phyloP scores from a whole-genome alignment of 2,888 invertebrate species.

The Brenthis ino region DNA sequence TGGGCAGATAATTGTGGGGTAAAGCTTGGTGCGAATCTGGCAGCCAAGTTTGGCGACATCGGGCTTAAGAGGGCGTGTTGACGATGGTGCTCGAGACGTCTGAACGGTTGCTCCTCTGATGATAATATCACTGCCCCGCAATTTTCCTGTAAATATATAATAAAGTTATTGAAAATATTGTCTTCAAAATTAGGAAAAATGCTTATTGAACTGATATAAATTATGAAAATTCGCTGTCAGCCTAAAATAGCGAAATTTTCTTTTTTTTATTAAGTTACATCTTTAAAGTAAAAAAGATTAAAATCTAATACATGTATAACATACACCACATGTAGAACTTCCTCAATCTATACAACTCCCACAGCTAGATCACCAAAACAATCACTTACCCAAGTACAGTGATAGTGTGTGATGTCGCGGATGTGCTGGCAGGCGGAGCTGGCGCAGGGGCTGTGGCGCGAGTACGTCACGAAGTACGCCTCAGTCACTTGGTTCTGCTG shows the following conservation, averaged over 20 bases:
- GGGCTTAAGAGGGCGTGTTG: constrained; percentile 89
- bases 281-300: too few relatives aligned
- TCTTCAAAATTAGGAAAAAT: too few relatives aligned
- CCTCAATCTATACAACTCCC: background rate
- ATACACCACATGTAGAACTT: too few relatives aligned
- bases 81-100: constrained; percentile 92
- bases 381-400: constrained; percentile 91
- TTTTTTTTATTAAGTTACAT: too few relatives aligned
- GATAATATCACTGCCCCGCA: constrained; percentile 90
- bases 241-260: too few relatives aligned
- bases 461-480: constrained; percentile 86
- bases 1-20: constrained; percentile 75
- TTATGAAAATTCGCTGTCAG: too few relatives aligned
- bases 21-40: constrained; percentile 82
- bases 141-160: constrained; percentile 83
- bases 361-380: background rate
- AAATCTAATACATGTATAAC: too few relatives aligned
- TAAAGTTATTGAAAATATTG: background rate
- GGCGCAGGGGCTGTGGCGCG: constrained; percentile 84
- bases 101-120: constrained; percentile 88
- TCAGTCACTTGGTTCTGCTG: constrained; percentile 93
- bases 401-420: constrained; percentile 91
- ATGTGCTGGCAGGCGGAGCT: constrained; percentile 88
- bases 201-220: too few relatives aligned
- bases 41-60: constrained; percentile 81